Evolutionary conservation across 2,113 vertebrate genomes (phyloP), one percentile per base, ranked within the genome.

Genomic region (Zosterops borbonicus): DNA sequence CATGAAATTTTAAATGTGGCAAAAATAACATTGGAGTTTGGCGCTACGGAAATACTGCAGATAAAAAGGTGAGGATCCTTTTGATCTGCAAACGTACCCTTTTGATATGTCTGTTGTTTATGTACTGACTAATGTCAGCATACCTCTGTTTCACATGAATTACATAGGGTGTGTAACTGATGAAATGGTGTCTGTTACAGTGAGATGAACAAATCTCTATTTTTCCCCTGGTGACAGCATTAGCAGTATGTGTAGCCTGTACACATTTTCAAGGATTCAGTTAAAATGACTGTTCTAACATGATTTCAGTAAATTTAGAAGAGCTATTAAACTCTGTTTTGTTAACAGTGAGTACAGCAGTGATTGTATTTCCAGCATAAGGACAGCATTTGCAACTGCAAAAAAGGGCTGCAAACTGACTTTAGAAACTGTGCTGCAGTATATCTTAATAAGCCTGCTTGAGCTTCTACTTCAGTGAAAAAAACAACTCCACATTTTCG

Each of bases 161-260:
- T 23, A 16, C 0, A 0, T 37, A 33, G 49, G 9, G 11, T 44
- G 22, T 33, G 62, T 41, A 33, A 28, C 39, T 60, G 46, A 42
- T 92, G 35, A 75, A 62, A 63, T n/a, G 31, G 11, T 17, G 9
- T 69, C n/a, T 73, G 4, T n/a, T 81, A 33, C 31, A 86, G 23
- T 19, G 24, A 59, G 49, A 39, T 47, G 31, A 73, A 29, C 0
- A 0, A 56, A 46, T 53, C 18, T 7, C 29, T 90, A 5, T 33
- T 50, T 85, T 79, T 86, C 6, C 13, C 27, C 17, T 75, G 23
- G 24, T 71, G 31, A 39, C 4, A 22, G 8, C 9, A 14, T 41
- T 80, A 86, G 42, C 59, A n/a, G 12, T 52, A 33, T 37, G 13
- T 49, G 28, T 41, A 68, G 41, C n/a, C 55, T 86, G 11, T 70